Base-by-base conservation (phyloP, 2,888 invertebrate genomes). In the Drosophila demipolita region DNA sequence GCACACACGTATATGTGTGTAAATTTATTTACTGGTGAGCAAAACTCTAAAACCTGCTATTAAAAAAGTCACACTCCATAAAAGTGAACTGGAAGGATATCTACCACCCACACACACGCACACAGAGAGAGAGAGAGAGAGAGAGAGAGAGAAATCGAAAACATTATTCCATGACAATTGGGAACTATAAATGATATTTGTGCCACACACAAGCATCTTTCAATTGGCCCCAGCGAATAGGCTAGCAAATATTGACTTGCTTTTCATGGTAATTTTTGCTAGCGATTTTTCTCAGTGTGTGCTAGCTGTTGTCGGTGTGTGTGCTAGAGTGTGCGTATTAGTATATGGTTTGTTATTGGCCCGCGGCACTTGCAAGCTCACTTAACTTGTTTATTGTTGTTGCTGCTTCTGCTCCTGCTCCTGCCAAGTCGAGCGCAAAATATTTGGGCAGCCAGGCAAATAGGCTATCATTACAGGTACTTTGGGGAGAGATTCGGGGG, bases 381-480 rank as follows among this genome's bases (percentile, higher is more conserved):
- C 74, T 73, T 73, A 73, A 73, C 74, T 73, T 60, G 52, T 20
- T 38, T 66, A 66, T 77, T 66, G 68, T 69, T 80, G 61, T 50
- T 68, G 57, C 50, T 66, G 57, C 23, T 50, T 23, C 17, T 38
- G 66, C 29, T 62, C 50, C 42, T 75, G 64, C 48, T 49, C 53
- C 32, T 57, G 66, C 72, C 80, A 75, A 57, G 55, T 82, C 65
- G 67, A 83, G 83, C 78, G 70, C 64, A 66, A 77, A 73, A 83
- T 83, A 77, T 80, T 80, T 73, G 66, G 67, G 60, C 77, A 80
- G 50, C 54, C 63, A 50, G 64, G 71, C 72, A 55, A 75, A 29
- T 48, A n/a, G 68, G 68, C 68, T 54, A 33, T 38, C 62, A 35
- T 48, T 42, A 36, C 53, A 58, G 53, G 40, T 40, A 53, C 72